Base-by-base conservation (phyloP, 1,140 invertebrate genomes). In the Zaprionus lachaisei region DNA sequence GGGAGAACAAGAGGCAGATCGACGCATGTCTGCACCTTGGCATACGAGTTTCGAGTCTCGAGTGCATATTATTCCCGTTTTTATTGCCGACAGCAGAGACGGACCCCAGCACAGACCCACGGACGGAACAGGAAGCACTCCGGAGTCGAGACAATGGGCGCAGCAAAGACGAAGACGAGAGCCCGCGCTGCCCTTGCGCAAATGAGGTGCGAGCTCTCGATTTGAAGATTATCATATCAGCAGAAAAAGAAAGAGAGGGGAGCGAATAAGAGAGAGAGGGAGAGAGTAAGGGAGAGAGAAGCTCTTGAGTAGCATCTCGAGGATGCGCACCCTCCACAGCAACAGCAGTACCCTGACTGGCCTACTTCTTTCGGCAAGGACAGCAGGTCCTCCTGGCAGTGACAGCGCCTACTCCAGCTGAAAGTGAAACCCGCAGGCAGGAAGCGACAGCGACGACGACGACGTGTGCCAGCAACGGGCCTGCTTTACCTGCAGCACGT, bases 191-290 rank as follows among this genome's bases (percentile, higher is more conserved):
- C 64, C 71, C 58, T 61, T 61, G 67, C 75, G 78, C 81, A 84
- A 89, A 77, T 80, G 82, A 90, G 82, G 85, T 90, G 85, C 85
- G 85, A 89, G 85, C 79, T 90, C 85, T 89, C 85, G 85, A 90
- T 89, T 69, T 83, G 31, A 72, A 90, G 85, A 90, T 90, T 90
- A 90, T 85, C 86, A 86, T 85, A 90, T 90, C 81, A 75, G 84
- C 49, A 37, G 2, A 63, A 9, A 9, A 34, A 34, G 31, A 11
- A n/a, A 20, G n/a, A 63, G 41, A 51, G 47, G n/a, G 58, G 20
- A 20, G 20, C 20, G 2, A 63, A 9, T 9, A 31, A 20, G 20
- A 20, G 20, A 20, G 20, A 44, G 22, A 51, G 51, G 5, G 51
- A 4, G 51, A 4, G n/a, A 20, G 47, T 11, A 1, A 20, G 47